These are phyloP conservation scores for Phyllostomus hastatus DNA, from an alignment of 2,113 vertebrate species.

Conservation along the genomic window DNA sequence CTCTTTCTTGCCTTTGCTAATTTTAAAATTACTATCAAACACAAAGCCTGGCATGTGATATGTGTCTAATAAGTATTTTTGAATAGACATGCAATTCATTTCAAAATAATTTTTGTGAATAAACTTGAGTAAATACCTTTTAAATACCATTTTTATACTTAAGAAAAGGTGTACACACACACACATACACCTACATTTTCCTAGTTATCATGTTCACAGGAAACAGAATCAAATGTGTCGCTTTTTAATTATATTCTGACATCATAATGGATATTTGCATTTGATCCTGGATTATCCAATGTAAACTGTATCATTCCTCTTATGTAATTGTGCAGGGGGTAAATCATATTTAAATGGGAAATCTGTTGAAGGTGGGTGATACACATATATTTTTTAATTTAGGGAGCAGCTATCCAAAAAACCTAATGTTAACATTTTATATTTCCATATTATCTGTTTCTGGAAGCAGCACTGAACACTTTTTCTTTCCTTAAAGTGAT, in stretches of 20 bases:
- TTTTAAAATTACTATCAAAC: not conserved
- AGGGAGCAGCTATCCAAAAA: not conserved
- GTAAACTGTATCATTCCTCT: not conserved
- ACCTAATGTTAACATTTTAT: not conserved
- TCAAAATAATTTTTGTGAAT: not conserved
- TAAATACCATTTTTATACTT: not conserved
- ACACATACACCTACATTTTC: not conserved
- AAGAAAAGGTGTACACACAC: not conserved
- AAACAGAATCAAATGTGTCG: not conserved
- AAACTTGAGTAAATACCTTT: not conserved
- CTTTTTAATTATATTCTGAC: not conserved
- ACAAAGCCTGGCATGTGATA: not conserved
- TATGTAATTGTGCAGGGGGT: not conserved
- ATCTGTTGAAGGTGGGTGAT: not conserved
- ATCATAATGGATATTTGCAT: not conserved
- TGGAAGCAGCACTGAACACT: not conserved
- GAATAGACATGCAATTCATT: not conserved
- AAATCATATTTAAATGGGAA: slow-evolving; percentile 15
- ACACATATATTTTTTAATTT: not conserved
- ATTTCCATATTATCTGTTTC: not conserved
- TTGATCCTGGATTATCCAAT: not conserved
- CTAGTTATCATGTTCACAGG: not conserved
- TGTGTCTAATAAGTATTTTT: not conserved
- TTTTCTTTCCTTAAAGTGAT: not conserved
- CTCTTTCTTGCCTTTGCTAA: not conserved